phyloP scores from a whole-genome alignment of 1,140 invertebrate species.

The Macrosteles quadrilineatus region DNA sequence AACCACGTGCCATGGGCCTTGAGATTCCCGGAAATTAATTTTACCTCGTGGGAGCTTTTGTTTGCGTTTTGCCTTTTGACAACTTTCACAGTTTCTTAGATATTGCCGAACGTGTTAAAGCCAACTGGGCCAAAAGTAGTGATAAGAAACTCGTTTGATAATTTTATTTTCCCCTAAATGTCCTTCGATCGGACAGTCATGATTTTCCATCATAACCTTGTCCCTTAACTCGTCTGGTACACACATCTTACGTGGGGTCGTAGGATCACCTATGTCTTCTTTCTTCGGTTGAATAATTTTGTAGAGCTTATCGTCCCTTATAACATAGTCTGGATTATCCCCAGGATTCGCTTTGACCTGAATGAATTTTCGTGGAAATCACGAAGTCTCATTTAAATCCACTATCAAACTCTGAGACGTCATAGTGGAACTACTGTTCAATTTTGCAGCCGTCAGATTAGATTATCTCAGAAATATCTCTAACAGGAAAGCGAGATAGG shows the following conservation, averaged over 20 bases:
- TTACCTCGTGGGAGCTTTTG: background rate
- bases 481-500: too few species aligned
- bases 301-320: background rate
- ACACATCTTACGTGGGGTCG: background rate
- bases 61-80: slow-evolving; percentile 19
- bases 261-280: background rate
- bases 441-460: too few species aligned
- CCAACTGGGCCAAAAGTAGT: slow-evolving; percentile 33
- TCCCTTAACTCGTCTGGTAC: background rate
- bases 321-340: too few species aligned
- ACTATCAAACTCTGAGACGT: too few species aligned
- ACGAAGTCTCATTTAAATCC: too few species aligned
- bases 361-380: too few species aligned
- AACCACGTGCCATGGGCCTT: slow-evolving; percentile 35
- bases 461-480: too few species aligned
- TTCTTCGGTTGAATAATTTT: background rate
- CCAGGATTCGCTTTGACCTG: too few species aligned
- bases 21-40: background rate
- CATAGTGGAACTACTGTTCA: too few species aligned
- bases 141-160: slow-evolving; percentile 37
- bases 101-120: slow-evolving; percentile 39
- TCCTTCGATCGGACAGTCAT: slow-evolving; percentile 43
- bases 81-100: slow-evolving; percentile 37
- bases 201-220: slow-evolving; percentile 38
- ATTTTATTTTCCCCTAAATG: slow-evolving; percentile 49